Base-by-base conservation (phyloP, 2,797 vertebrate species). In the Bradypodion pumilum region DNA sequence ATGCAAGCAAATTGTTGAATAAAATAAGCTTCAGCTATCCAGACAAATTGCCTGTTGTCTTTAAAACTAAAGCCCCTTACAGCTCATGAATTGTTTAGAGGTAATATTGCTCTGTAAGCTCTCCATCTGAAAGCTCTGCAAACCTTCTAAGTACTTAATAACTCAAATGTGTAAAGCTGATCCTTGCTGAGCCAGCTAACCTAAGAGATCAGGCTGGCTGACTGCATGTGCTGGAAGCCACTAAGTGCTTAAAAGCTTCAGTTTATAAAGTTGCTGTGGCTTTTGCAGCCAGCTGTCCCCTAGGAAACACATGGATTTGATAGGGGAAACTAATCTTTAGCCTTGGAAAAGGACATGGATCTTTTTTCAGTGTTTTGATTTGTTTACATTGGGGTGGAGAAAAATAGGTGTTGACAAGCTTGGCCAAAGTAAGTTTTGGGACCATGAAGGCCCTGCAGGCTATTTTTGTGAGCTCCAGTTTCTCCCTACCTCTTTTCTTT, bases 1-100 rank as follows among this genome's bases (percentile, higher is more conserved):
- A 16, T 65, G 84, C 69, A 37, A 85, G 32, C 21, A 44, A 29
- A 77, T 70, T 32, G 63, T 78, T 76, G 62, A 49, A 59, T 35
- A 66, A 79, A 83, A 5, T 78, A 63, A 81, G 49, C 16, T 70
- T 87, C 37, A 76, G 60, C 2, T 52, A 9, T 56, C 27, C 63
- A 63, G 8, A 32, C 82, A 56, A 60, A 29, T 13, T 62, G 62
- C 35, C 60, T 2, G 0, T 23, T 74, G 60, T 86, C 23, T 82
- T 63, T 25, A 46, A 60, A 78, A 37, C 52, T 65, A 78, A 56
- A 42, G 7, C 49, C 5, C 0, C 0, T n/a, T 89, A 73, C 32
- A 44, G 52, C 6, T 82, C 65, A 73, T 70, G 77, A 83, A 80
- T 46, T 83, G 78, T 73, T 80, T 87, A 78, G 77, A 25, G 16